Evolutionary conservation across 2,797 vertebrate genomes (phyloP), one percentile per base, ranked within the genome.

Genomic region (Clamator glandarius): DNA sequence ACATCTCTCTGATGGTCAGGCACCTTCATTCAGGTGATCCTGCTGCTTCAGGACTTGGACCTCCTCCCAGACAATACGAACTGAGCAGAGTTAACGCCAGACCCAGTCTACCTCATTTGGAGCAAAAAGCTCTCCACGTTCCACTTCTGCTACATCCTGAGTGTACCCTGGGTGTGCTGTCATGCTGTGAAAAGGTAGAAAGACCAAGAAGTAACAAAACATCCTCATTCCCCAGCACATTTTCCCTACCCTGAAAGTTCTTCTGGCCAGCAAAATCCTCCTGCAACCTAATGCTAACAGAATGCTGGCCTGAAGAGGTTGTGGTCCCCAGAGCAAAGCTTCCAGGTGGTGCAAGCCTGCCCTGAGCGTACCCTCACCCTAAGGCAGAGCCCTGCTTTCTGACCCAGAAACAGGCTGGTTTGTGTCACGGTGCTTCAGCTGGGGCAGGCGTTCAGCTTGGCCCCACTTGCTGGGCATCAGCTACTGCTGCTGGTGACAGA

Each of bases 1-100:
- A 0, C 0, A 0, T 44, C 24, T 91, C 50, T 4, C 1, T 28
- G 19, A 28, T 72, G 74, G 39, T 23, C 50, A 33, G 29, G 29
- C 16, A 61, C 46, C 41, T 82, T 59, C n/a, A 11, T 29, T 46
- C 52, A 55, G 16, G 26, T 69, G 33, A 59, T 23, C 11, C 35
- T 25, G 6, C 55, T 57, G 19, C 54, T 39, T 39, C 69, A 64
- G 70, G 35, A 54, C 28, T 42, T 51, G 11, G 7, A 9, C 5
- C 4, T 58, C 61, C 77, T 73, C 63, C 33, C 21, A 84, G 64
- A 55, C 24, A 42, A 20, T 5, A 20, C 1, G 6, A 59, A 52
- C 15, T 41, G 36, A 55, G 39, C 1, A 1, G 83, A 84, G 42
- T 33, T 64, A 28, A 54, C 48, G 31, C 36, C 66, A 77, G 54